Evolutionary conservation across 2,113 vertebrate genomes (phyloP), one percentile per base, ranked within the genome.

Genomic region (Asarcornis scutulata): DNA sequence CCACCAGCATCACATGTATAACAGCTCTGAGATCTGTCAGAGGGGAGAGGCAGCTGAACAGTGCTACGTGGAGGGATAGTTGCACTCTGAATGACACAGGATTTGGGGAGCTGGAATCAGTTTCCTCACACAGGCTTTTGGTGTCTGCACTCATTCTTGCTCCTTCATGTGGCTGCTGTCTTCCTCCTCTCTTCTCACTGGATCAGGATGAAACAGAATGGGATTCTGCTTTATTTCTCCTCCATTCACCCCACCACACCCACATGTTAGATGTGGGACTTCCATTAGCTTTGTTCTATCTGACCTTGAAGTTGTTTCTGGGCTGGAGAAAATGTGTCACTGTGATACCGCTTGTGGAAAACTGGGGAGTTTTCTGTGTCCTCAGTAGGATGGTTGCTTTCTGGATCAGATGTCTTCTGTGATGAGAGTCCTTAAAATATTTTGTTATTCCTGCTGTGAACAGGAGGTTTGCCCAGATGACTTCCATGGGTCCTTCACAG

Each of bases 151-250:
- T 91, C 36, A 11, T 6, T 75, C 71, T 88, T 55, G 21, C 17
- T 91, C 73, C 83, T 97, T 96, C 90, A 84, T 96, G 93, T 96
- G 93, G 76, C 80, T 83, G 59, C 69, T 92, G 53, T 20, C 74
- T 86, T 91, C 78, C n/a, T 86, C 20, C 34, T 83, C 76, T 86
- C 48, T 77, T 87, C 59, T 88, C 62, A 53, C 69, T 96, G 95
- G 92, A 95, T 56, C 3, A 1, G 91, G 91, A 95, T 97, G 83
- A 97, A 97, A 93, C 60, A 36, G n/a, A 80, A 91, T 1, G 15
- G 29, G 21, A 60, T 83, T 60, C 83, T 91, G 85, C 60, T 96
- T 93, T 83, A 63, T 90, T 93, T 93, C 60, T 83, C 16, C 25
- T 92, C 68, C 79, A 86, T 86, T 79, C 5, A 26, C 68, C 60